A percentile compares a stretch with the other conserved stretches of the same genome.
These are phyloP conservation scores for Trichosurus vulpecula DNA, from an alignment of 2,797 vertebrate genomes.

Conservation along the genomic window DNA sequence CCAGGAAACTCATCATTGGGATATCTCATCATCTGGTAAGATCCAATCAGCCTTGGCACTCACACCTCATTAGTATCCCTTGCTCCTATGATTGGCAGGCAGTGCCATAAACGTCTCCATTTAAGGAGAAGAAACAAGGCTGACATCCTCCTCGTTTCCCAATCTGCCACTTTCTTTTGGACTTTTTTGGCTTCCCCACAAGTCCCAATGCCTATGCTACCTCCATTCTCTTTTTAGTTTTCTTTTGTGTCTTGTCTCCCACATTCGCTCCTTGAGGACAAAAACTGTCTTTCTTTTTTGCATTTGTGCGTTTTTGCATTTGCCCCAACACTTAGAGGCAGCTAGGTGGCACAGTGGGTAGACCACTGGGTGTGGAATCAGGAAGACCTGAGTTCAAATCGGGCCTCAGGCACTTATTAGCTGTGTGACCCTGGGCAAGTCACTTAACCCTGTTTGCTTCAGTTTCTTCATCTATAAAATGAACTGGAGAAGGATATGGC, in stretches of 20 bases:
- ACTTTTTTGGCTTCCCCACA: not conserved
- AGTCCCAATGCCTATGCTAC: not conserved
- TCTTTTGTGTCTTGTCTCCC: not conserved
- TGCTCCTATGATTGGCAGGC: not conserved
- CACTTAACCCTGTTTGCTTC: not conserved
- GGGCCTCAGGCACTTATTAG: not conserved
- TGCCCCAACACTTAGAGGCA: not conserved
- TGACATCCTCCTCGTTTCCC: not conserved
- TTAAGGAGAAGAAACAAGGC: not conserved
- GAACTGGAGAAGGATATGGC: not conserved
- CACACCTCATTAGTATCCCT: not conserved
- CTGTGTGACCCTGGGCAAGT: not conserved
- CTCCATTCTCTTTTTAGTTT: not conserved
- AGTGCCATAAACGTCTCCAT: not conserved
- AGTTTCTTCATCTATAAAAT: not conserved
- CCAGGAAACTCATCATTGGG: not conserved
- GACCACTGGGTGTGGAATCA: not conserved
- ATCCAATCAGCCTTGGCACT: not conserved
- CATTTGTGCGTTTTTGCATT: not conserved
- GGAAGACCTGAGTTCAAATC: not conserved
- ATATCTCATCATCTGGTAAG: not conserved
- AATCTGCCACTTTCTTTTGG: not conserved
- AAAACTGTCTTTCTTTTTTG: not conserved
- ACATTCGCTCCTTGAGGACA: not conserved
- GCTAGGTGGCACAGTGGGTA: not conserved